These are phyloP conservation scores for Chamaetylas fuelleborni DNA, from an alignment of 2,113 vertebrate genomes.

Conservation along the genomic window DNA sequence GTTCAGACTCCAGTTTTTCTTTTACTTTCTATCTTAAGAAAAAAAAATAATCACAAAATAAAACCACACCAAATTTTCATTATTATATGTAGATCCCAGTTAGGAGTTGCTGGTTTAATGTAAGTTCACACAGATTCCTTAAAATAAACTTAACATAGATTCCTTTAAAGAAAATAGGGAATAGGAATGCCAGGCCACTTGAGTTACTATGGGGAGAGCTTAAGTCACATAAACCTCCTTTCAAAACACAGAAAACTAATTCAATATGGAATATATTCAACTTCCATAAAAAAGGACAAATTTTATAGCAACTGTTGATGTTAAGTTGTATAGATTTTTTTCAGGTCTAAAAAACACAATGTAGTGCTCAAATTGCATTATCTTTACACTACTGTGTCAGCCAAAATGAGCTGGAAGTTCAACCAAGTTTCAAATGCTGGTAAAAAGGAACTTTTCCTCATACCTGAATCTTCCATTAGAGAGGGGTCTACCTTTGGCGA, in stretches of 20 bases:
- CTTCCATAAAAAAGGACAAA: background rate
- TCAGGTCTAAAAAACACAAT: background rate
- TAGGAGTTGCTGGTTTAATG: background rate
- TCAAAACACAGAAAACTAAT: background rate
- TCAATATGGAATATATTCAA: background rate
- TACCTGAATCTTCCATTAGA: constrained; percentile 85
- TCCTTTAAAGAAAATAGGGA: background rate
- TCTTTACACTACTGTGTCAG: background rate
- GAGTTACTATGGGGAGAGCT: background rate
- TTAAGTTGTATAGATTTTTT: background rate
- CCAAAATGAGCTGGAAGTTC: background rate
- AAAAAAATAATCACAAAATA: background rate
- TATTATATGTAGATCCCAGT: background rate
- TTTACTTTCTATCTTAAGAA: background rate
- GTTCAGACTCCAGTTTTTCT: background rate
- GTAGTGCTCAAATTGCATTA: background rate
- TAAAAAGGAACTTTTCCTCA: background rate
- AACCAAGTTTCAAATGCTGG: background rate
- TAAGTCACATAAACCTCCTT: background rate
- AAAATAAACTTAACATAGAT: background rate
- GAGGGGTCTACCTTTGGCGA: constrained; percentile 86
- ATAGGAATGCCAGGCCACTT: background rate
- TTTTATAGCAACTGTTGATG: background rate
- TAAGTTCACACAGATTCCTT: background rate
- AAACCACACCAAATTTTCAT: background rate